Percentiles rank a stretch among this genome's conserved stretches.
These are phyloP conservation scores for Dicroscelio sp. DNA, from an alignment of 2,888 invertebrate species.

Conservation along the genomic window DNA sequence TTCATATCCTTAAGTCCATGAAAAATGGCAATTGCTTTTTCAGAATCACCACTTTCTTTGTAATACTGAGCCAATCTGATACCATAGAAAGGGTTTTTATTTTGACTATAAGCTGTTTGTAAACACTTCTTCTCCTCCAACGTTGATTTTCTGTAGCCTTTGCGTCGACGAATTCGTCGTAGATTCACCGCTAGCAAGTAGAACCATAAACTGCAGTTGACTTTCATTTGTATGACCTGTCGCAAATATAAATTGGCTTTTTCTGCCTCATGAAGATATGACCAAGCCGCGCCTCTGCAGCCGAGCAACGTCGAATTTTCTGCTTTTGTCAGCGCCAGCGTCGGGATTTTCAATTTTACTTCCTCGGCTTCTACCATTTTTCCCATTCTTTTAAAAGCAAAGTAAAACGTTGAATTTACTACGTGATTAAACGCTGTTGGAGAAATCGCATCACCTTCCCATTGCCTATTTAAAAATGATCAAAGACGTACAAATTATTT, in stretches of 20 bases:
- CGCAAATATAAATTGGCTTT: not conserved
- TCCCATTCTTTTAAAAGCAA: not conserved
- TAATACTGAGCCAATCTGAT: not conserved
- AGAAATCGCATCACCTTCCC: not conserved
- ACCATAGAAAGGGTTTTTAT: not conserved
- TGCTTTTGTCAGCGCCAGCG: not conserved
- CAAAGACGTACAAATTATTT: too few relatives aligned
- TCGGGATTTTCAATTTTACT: not conserved
- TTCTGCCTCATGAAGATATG: not conserved
- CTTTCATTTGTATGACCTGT: not conserved
- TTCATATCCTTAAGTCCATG: not conserved
- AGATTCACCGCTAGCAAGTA: not conserved
- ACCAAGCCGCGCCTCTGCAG: not conserved
- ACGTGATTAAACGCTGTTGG: not conserved
- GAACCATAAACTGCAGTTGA: not conserved
- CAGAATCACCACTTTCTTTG: not conserved
- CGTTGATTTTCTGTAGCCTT: not conserved
- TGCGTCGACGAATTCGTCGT: not conserved
- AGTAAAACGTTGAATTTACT: not conserved
- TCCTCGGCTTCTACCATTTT: not conserved
- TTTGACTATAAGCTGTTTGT: not conserved
- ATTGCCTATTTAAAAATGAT: too few relatives aligned
- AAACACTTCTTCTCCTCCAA: not conserved
- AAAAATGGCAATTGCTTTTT: not conserved
- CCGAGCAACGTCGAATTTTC: not conserved